These are phyloP conservation scores for Protaetia brevitarsis DNA, from an alignment of 1,140 invertebrate genomes.

Conservation along the genomic window DNA sequence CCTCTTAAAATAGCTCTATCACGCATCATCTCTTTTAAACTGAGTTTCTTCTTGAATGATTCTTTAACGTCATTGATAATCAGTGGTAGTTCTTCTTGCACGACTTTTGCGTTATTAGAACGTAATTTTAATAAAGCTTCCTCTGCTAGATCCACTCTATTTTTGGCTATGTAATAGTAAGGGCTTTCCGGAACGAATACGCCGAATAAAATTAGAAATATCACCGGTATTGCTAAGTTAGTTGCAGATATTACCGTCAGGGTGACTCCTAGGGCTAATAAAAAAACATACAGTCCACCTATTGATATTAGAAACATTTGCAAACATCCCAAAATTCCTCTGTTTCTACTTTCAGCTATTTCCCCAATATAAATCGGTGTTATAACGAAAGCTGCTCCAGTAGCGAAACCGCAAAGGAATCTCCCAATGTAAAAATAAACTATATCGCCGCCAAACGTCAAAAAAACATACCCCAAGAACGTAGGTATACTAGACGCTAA, in stretches of 20 bases:
- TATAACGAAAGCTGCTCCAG: constrained; percentile 63
- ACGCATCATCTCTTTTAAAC: constrained; percentile 57
- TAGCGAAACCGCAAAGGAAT: constrained; percentile 61
- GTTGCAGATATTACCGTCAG: neutral
- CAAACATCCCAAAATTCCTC: constrained; percentile 52
- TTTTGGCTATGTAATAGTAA: too few relatives aligned
- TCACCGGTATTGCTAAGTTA: neutral
- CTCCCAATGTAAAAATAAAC: constrained; percentile 54
- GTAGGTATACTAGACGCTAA: too few relatives aligned
- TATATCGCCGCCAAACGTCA: too few relatives aligned
- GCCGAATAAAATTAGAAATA: too few relatives aligned
- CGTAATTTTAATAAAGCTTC: constrained; percentile 62
- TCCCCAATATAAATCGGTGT: constrained; percentile 67
- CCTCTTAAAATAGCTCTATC: constrained; percentile 46
- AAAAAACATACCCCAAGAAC: too few relatives aligned
- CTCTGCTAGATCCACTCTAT: constrained; percentile 57
- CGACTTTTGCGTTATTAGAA: too few relatives aligned
- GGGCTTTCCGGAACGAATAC: too few relatives aligned
- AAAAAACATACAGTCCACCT: constrained; percentile 34
- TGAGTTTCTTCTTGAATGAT: constrained; percentile 48
- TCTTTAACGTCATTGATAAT: constrained; percentile 52
- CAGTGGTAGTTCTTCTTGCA: constrained; percentile 55
- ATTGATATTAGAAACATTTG: constrained; percentile 30
- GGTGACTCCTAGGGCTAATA: constrained; percentile 32
- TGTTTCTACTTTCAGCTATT: constrained; percentile 63